Percentiles rank a stretch among this genome's conserved stretches.
phyloP scores from a whole-genome alignment of 2,113 vertebrate species.

The Charadrius vociferus region DNA sequence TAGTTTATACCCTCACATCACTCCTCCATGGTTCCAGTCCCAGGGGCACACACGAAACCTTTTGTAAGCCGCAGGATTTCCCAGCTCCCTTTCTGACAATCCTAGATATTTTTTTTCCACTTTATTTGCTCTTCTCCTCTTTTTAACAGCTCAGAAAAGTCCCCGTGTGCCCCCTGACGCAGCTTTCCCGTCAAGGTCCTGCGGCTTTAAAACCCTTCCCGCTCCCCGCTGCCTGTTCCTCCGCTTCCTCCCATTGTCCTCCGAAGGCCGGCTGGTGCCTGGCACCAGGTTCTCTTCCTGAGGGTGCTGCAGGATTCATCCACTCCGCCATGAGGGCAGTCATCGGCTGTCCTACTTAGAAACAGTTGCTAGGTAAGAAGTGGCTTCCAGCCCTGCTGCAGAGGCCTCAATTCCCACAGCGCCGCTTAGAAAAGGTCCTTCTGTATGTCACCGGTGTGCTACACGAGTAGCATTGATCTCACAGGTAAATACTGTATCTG shows the following conservation, averaged over 20 bases:
- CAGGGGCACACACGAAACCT: not conserved
- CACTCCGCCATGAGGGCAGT: conserved; percentile 51
- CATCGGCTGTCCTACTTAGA: conserved; percentile 70
- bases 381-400: conserved; percentile 67
- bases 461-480: conserved; percentile 53
- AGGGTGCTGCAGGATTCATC: conserved; percentile 62
- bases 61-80: not conserved
- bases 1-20: not conserved
- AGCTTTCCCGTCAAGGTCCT: not conserved
- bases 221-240: not conserved
- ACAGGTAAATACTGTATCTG: conserved; percentile 44
- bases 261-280: conserved; percentile 30
- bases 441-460: conserved; percentile 53
- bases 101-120: not conserved
- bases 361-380: conserved; percentile 73
- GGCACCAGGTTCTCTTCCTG: conserved; percentile 57
- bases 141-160: not conserved
- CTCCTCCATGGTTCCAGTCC: not conserved
- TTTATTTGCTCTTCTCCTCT: conserved; percentile 34
- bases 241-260: conserved; percentile 37
- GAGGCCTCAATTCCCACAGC: conserved; percentile 69
- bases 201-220: conserved; percentile 43
- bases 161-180: not conserved
- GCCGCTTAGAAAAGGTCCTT: conserved; percentile 66
- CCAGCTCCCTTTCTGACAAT: not conserved